phyloP scores from a whole-genome alignment of 2,888 invertebrate species.

The Andrena praecox region DNA sequence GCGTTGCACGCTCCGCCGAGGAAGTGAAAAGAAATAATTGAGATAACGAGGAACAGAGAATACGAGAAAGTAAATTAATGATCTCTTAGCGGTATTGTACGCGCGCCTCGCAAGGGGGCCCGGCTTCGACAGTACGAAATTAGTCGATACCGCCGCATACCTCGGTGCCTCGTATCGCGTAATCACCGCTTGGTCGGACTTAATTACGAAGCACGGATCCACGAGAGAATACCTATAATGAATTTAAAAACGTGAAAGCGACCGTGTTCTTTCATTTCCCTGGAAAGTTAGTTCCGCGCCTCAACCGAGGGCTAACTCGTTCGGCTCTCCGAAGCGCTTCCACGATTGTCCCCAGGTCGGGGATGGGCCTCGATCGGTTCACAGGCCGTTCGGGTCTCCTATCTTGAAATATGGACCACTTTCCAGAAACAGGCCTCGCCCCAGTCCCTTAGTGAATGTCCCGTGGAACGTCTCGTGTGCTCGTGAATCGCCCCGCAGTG shows the following conservation, averaged over 20 bases:
- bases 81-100: conserved; percentile 66
- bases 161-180: conserved; percentile 51
- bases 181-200: conserved; percentile 61
- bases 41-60: conserved; percentile 63
- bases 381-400: conserved; percentile 14
- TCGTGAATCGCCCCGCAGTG: conserved; percentile 50
- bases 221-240: conserved; percentile 43
- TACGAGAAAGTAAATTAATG: conserved; percentile 67
- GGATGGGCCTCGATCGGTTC: conserved; percentile 32
- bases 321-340: not conserved
- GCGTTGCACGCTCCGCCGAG: conserved; percentile 3
- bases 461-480: conserved; percentile 36
- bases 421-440: conserved; percentile 40
- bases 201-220: conserved; percentile 61
- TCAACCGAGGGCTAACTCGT: not conserved
- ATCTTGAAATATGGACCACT: conserved; percentile 37
- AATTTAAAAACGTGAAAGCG: conserved; percentile 45
- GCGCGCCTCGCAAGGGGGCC: conserved; percentile 29
- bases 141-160: conserved; percentile 60
- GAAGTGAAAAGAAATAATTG: conserved; percentile 52
- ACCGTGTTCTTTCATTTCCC: not conserved
- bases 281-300: conserved; percentile 15
- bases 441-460: conserved; percentile 59
- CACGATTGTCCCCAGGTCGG: conserved; percentile 7
- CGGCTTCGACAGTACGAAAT: conserved; percentile 57